phyloP scores from a whole-genome alignment of 2,797 vertebrate species.

The Labroides dimidiatus region DNA sequence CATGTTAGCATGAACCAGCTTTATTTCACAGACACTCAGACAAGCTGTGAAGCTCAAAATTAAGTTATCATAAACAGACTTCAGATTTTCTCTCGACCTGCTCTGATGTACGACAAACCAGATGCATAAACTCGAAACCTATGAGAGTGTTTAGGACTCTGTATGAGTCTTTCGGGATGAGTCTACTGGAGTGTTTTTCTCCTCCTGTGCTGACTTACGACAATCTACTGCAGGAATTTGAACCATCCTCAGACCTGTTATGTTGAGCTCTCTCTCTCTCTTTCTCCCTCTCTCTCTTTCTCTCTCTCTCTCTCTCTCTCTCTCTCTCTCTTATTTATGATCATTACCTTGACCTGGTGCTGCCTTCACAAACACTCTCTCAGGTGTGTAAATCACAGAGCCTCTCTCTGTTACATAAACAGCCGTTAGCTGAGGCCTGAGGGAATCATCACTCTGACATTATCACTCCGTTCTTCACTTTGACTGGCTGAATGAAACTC shows the following conservation, averaged over 20 bases:
- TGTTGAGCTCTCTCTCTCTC: constrained; percentile 51
- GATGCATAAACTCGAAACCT: no score
- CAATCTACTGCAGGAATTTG: constrained; percentile 51
- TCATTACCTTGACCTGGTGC: constrained; percentile 77
- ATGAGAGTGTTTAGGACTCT: no score
- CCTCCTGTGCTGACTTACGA: constrained; percentile 10
- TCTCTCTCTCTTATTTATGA: constrained; percentile 72
- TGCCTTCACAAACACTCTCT: constrained; percentile 71
- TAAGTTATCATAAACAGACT: no score
- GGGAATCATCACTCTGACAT: not conserved
- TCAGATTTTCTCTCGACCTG: no score
- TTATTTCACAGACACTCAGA: no score
- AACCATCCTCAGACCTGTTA: constrained; percentile 59
- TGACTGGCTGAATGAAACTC: no score
- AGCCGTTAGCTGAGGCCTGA: constrained; percentile 18
- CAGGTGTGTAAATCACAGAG: constrained; percentile 67
- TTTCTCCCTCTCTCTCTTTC: constrained; percentile 51
- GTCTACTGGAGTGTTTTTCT: no score
- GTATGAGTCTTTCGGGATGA: no score
- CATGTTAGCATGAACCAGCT: no score
- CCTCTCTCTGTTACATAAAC: constrained; percentile 61
- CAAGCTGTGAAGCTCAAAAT: no score
- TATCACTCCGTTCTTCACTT: no score
- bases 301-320: constrained; percentile 43
- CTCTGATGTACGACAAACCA: no score